Evolutionary conservation across 2,113 vertebrate genomes (phyloP).

Genomic region (Xiphias gladius): DNA sequence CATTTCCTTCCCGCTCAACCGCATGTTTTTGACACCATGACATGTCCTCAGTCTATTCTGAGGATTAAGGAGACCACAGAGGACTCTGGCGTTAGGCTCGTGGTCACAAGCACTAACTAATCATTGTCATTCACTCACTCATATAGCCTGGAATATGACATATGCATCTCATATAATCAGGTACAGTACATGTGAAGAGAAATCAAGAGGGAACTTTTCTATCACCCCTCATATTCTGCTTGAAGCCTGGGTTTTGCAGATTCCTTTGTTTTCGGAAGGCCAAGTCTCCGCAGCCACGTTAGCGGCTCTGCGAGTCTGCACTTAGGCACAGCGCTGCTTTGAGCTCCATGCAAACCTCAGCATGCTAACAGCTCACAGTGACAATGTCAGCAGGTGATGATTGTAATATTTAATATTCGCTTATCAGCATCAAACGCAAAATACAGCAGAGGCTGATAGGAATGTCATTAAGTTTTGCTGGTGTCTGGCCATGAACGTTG

Average conservation of each 20-base stretch:
- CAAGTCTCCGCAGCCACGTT: too few relatives aligned
- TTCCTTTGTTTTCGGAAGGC: neutral
- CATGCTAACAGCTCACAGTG: neutral
- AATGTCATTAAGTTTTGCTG: neutral
- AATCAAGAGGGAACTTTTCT: neutral
- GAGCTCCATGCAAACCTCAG: neutral
- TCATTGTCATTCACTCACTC: neutral
- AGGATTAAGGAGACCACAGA: neutral
- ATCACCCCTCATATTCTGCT: neutral
- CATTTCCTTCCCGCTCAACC: slow-evolving; percentile 5
- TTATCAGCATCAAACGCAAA: neutral
- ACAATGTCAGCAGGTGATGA: neutral
- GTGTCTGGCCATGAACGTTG: neutral
- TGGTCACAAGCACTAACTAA: neutral
- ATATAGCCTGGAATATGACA: too few relatives aligned
- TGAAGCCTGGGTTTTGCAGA: neutral
- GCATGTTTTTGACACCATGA: slow-evolving; percentile 16
- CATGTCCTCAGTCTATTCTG: neutral
- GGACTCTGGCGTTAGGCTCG: neutral
- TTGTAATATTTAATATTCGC: neutral
- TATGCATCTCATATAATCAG: neutral
- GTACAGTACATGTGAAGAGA: neutral
- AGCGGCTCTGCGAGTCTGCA: neutral
- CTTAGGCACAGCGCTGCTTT: neutral
- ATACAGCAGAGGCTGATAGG: neutral